These are phyloP conservation scores for Trematocara nigrifrons DNA, from an alignment of 2,113 vertebrate species.

Conservation along the genomic window DNA sequence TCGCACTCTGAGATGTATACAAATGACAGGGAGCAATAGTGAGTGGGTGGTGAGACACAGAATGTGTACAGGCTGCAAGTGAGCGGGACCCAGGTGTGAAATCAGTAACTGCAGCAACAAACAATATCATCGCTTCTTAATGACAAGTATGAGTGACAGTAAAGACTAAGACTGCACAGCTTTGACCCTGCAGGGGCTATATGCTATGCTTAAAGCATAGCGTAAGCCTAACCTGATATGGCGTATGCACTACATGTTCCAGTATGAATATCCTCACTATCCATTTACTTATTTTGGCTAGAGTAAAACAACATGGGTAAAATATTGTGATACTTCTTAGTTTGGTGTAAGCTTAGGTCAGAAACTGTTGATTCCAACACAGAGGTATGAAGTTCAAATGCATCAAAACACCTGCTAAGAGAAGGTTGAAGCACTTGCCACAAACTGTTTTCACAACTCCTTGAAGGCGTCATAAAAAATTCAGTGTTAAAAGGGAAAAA, in stretches of 20 bases:
- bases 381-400: not conserved
- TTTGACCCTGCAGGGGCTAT: not conserved
- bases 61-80: not conserved
- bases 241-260: not conserved
- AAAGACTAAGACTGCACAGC: not conserved
- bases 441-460: slow-evolving; percentile 19
- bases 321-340: not conserved
- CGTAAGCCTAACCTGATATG: not conserved
- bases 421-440: not conserved
- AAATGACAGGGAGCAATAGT: not conserved
- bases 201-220: not conserved
- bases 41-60: not conserved
- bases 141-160: not conserved
- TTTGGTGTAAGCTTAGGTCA: not conserved
- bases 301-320: not conserved
- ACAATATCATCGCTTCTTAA: not conserved
- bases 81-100: not conserved
- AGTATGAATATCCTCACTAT: not conserved
- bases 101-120: not conserved
- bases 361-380: not conserved
- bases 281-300: not conserved
- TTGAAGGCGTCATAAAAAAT: slow-evolving; percentile 13
- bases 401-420: not conserved
- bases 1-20: not conserved
- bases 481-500: slow-evolving; percentile 5